Base-by-base conservation (phyloP, 2,888 invertebrate genomes). In the Rhopalosiphum nymphaeae region DNA sequence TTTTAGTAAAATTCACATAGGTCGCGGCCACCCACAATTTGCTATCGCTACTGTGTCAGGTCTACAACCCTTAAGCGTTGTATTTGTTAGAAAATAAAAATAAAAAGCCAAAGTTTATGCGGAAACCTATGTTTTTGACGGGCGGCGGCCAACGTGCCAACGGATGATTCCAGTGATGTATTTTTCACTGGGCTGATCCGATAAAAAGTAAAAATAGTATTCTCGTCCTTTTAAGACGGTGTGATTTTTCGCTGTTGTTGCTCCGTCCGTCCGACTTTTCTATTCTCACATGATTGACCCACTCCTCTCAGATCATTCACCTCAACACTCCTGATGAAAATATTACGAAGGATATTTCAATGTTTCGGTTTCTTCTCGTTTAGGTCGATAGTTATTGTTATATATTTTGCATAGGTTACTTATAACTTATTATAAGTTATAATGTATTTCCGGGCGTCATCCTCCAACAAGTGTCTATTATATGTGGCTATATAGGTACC, bases 391-490 rank as follows among this genome's bases (percentile, higher is more conserved):
- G 5, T 67, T 5, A n/a, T 67, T 67, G 16, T 16, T 67, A 16
- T 16, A n/a, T 13, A 3, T 13, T n/a, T n/a, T 67, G n/a, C 5
- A 16, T n/a, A 67, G 5, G 13, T 5, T 5, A 36, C 5, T 16
- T 5, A 67, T 67, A n/a, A 67, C 21, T 53, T 67, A 89, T 89
- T 46, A 56, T 56, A 36, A 78, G 21, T 36, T 36, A 78, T 36
- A 36, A 78, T 21, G 36, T 9, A 87, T 44, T 7, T 44, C 42
- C 53, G 21, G 29, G 29, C 78, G 16, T 53, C 21, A 25, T 46
- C 26, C 57, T 26, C 46, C 36, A 61, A 92, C 91, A 92, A 92
- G 91, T 92, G 91, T 92, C 86, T 26, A 16, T n/a, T n/a, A 13
- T n/a, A 7, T 3, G 78, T 7, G 16, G n/a, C n/a, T n/a, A n/a